A percentile compares a stretch with the other conserved stretches of the same genome.
These are phyloP conservation scores for Microplitis mediator DNA, from an alignment of 1,140 invertebrate species.

Conservation along the genomic window DNA sequence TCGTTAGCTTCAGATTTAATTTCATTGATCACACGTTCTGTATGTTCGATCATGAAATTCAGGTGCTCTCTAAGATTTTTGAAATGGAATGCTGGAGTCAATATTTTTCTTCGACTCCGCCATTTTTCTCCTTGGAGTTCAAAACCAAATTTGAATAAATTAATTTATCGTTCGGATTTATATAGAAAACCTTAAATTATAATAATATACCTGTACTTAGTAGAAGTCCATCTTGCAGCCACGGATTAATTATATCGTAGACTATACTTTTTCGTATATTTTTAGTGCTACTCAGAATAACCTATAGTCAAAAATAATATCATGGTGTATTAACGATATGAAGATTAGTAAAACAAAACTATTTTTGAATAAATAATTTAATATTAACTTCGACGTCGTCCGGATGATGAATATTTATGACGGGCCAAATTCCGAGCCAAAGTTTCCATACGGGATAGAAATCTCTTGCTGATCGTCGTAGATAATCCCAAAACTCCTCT, in stretches of 20 bases:
- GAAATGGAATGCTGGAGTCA: constrained; percentile 90
- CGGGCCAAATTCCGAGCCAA: constrained; percentile 34
- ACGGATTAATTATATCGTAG: constrained; percentile 67
- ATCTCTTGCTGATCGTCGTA: constrained; percentile 23
- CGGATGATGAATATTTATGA: constrained; percentile 48
- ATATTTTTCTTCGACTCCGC: constrained; percentile 74
- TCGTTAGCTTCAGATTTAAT: constrained; percentile 47
- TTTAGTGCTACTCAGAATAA: constrained; percentile 65
- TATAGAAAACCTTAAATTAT: background rate
- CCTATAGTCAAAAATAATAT: constrained; percentile 36
- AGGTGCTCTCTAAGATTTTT: constrained; percentile 80
- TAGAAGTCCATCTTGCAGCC: constrained; percentile 65
- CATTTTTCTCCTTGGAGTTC: constrained; percentile 72
- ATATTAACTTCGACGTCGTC: constrained; percentile 54
- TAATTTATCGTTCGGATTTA: background rate
- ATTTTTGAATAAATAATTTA: no score
- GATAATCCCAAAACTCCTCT: constrained; percentile 34
- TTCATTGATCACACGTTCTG: constrained; percentile 59
- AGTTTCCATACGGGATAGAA: constrained; percentile 41
- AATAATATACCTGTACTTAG: constrained; percentile 62
- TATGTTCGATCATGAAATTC: constrained; percentile 70
- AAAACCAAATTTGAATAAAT: background rate
- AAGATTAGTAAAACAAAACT: no score
- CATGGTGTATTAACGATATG: no score
- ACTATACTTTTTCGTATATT: constrained; percentile 66